These are phyloP conservation scores for Anastatus disparis DNA, from an alignment of 1,140 invertebrate species.

Conservation along the genomic window DNA sequence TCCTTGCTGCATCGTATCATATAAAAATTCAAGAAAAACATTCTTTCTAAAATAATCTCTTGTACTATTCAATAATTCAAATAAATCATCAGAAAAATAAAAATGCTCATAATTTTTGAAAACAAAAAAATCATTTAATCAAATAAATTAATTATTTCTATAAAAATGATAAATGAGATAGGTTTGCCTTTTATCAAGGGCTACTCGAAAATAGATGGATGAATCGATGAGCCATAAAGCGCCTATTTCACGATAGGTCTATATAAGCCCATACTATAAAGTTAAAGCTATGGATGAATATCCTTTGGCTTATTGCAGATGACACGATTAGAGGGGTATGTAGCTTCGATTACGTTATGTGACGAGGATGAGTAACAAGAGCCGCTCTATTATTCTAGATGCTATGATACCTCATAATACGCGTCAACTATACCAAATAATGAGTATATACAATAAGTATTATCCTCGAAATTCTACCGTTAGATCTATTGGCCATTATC, in stretches of 20 bases:
- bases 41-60: too few species aligned
- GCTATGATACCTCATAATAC: background rate
- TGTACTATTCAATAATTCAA: too few species aligned
- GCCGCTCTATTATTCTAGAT: background rate
- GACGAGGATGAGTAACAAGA: background rate
- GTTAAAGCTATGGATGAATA: conserved; percentile 1
- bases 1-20: too few species aligned
- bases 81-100: too few species aligned
- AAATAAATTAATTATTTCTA: too few species aligned
- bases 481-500: background rate
- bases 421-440: background rate
- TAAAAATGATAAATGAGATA: too few species aligned
- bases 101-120: too few species aligned
- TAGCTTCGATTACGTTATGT: background rate
- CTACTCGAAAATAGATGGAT: background rate
- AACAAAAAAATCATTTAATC: too few species aligned
- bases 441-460: background rate
- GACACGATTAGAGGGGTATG: conserved; percentile 17
- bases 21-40: too few species aligned
- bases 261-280: background rate
- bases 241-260: background rate
- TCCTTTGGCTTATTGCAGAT: background rate
- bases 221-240: conserved; percentile 7
- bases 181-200: too few species aligned
- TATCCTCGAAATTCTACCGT: background rate